Evolutionary conservation across 92 coral and sea anemone species (phyloP).

Genomic region (Siderastrea radians): DNA sequence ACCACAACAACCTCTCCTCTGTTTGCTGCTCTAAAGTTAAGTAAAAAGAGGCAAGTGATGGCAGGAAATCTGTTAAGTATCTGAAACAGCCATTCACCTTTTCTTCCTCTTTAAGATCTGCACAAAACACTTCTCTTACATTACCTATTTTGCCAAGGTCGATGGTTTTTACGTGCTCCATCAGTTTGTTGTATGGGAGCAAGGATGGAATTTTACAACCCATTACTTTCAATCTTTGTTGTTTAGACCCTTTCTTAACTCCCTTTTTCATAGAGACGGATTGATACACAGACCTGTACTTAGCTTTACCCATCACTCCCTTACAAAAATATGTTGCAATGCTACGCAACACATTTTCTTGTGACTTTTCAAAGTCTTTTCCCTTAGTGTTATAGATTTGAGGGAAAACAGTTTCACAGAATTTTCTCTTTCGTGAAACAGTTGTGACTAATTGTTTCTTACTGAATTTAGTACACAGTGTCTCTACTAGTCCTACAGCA

Average conservation of each 20-base stretch:
- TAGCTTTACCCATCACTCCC: slow-evolving; percentile 54
- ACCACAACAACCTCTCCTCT: slow-evolving; percentile 53
- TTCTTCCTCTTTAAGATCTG: slow-evolving; percentile 40
- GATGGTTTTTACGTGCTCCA: slow-evolving; percentile 56
- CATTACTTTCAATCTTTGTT: slow-evolving; percentile 44
- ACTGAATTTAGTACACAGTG: slow-evolving; percentile 10
- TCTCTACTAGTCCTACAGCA: slow-evolving; percentile 56
- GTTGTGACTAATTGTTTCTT: neutral
- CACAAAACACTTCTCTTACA: slow-evolving; percentile 47
- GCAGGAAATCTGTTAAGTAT: slow-evolving; percentile 31
- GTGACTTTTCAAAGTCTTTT: slow-evolving; percentile 42
- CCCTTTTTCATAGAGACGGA: slow-evolving; percentile 39
- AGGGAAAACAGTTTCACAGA: slow-evolving; percentile 41
- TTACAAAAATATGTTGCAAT: slow-evolving; percentile 48
- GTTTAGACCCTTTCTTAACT: slow-evolving; percentile 31
- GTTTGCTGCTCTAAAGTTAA: slow-evolving; percentile 38
- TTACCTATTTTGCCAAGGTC: slow-evolving; percentile 44
- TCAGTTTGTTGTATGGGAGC: slow-evolving; percentile 62
- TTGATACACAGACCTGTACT: slow-evolving; percentile 69
- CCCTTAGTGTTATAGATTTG: slow-evolving; percentile 35
- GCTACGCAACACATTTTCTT: slow-evolving; percentile 47
- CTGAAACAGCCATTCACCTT: slow-evolving; percentile 57
- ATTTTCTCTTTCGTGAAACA: slow-evolving; percentile 31
- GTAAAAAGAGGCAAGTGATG: slow-evolving; percentile 45
- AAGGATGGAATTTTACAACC: slow-evolving; percentile 48